Conservation (phyloP, 37 sponge, comb jelly and placozoan species). For the Halisarca cf. caerulea region DNA sequence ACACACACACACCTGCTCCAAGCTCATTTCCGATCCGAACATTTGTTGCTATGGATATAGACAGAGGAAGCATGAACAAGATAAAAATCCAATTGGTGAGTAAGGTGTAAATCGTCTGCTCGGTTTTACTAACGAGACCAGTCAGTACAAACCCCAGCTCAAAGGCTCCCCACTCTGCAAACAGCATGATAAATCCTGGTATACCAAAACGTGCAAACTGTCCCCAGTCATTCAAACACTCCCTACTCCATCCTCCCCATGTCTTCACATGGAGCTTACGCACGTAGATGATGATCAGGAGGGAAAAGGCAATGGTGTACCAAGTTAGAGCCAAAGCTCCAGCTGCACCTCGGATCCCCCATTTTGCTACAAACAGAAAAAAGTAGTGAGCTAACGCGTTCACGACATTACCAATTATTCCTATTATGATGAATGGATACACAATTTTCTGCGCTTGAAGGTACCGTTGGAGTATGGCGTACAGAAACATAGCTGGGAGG, state of each 20-base stretch:
- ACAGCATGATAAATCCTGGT: slow-evolving; percentile 44
- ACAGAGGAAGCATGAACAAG: not conserved
- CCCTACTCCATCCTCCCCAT: slow-evolving; percentile 68
- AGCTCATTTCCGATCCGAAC: not conserved
- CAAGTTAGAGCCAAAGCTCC: not conserved
- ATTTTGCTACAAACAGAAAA: slow-evolving; percentile 7
- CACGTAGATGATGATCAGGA: slow-evolving; percentile 9
- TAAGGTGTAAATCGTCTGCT: not conserved
- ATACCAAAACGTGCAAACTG: slow-evolving; percentile 46
- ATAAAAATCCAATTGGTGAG: not conserved
- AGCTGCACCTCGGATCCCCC: slow-evolving; percentile 36
- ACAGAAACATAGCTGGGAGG: slow-evolving; percentile 21
- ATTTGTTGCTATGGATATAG: not conserved
- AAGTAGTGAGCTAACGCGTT: slow-evolving; percentile 22
- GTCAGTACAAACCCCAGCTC: not conserved
- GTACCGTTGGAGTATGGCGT: slow-evolving; percentile 50
- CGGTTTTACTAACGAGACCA: not conserved
- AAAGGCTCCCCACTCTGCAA: not conserved
- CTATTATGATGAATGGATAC: not conserved
- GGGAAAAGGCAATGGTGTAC: not conserved
- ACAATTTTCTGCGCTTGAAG: slow-evolving; percentile 43
- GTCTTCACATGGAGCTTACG: slow-evolving; percentile 2
- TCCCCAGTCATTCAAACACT: slow-evolving; percentile 64
- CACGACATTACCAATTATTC: not conserved
- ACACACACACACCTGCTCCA: not conserved